Percentiles rank a stretch among this genome's conserved stretches.
These are phyloP conservation scores for Lepidocyrtinus sp. DNA, from an alignment of 2,888 invertebrate species.

Conservation along the genomic window DNA sequence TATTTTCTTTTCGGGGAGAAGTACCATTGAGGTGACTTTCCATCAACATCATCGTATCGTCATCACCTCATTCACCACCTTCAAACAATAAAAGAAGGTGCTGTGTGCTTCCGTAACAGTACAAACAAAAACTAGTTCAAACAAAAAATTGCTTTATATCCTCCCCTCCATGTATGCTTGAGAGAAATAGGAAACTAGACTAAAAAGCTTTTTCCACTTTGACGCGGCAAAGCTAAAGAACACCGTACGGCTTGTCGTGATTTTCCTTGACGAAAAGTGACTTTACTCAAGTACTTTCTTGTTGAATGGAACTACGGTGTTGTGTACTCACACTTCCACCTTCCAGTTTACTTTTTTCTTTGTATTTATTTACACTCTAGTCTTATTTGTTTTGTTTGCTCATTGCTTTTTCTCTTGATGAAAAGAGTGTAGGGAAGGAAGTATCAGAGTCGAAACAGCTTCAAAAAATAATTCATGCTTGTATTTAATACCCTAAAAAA, in stretches of 20 bases:
- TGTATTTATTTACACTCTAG: slow-evolving; percentile 12
- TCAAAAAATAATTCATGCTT: too few relatives aligned
- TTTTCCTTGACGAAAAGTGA: slow-evolving; percentile 13
- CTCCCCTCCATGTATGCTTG: slow-evolving; percentile 16
- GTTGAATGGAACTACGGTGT: neutral
- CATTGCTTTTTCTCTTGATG: neutral
- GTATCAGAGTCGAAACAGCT: slow-evolving; percentile 15
- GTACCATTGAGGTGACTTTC: slow-evolving; percentile 22
- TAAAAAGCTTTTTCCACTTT: slow-evolving; percentile 15
- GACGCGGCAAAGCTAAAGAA: too few relatives aligned
- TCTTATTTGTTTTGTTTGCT: too few relatives aligned
- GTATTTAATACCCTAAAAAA: too few relatives aligned
- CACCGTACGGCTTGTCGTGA: neutral
- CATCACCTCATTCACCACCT: too few relatives aligned
- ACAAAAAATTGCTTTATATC: slow-evolving; percentile 11
- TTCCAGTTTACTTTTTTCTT: neutral
- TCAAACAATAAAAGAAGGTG: neutral
- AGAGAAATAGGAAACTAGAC: slow-evolving; percentile 18
- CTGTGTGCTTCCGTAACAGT: slow-evolving; percentile 10
- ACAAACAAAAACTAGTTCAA: slow-evolving; percentile 16
- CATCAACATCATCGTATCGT: slow-evolving; percentile 15
- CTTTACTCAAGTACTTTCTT: slow-evolving; percentile 14
- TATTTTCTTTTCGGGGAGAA: slow-evolving; percentile 12
- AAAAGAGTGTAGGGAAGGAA: slow-evolving; percentile 14
- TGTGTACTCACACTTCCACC: too few relatives aligned